Percentiles rank a stretch among this genome's conserved stretches.
Evolutionary conservation across 2,113 vertebrate genomes (phyloP).

Genomic region (Eretmochelys imbricata): DNA sequence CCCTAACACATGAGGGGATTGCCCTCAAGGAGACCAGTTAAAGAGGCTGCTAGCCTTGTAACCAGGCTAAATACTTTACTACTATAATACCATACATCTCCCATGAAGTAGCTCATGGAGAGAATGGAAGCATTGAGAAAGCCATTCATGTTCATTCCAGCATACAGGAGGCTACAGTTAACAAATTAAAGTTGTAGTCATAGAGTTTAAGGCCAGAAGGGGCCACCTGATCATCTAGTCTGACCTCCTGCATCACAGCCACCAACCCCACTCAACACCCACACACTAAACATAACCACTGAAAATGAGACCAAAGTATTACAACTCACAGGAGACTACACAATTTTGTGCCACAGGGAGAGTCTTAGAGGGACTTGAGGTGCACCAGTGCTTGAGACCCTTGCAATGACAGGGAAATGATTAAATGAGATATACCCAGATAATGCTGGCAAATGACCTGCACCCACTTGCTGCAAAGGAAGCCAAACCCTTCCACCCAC

Average conservation of each 20-base stretch:
- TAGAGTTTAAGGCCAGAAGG: background rate
- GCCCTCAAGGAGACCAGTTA: too few species aligned
- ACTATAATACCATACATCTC: background rate
- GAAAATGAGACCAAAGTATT: too few species aligned
- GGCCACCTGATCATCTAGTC: background rate
- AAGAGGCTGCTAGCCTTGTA: too few species aligned
- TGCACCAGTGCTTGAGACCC: background rate
- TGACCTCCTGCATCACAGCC: background rate
- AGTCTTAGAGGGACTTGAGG: background rate
- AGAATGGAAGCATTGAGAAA: background rate
- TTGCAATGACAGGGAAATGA: background rate
- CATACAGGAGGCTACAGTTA: background rate
- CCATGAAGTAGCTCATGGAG: too few species aligned
- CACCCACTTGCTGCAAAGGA: background rate
- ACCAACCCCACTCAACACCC: background rate
- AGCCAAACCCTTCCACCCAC: too few species aligned
- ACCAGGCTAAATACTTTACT: too few species aligned
- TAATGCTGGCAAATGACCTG: background rate
- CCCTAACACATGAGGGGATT: too few species aligned
- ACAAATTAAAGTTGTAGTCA: background rate
- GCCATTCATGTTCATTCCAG: background rate
- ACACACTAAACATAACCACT: too few species aligned
- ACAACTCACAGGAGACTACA: too few species aligned
- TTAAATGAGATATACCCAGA: background rate
- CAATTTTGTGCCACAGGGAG: too few species aligned